Percentiles rank a stretch among this genome's conserved stretches.
These are phyloP conservation scores for Eupeodes luniger DNA, from an alignment of 2,888 invertebrate genomes.

Conservation along the genomic window DNA sequence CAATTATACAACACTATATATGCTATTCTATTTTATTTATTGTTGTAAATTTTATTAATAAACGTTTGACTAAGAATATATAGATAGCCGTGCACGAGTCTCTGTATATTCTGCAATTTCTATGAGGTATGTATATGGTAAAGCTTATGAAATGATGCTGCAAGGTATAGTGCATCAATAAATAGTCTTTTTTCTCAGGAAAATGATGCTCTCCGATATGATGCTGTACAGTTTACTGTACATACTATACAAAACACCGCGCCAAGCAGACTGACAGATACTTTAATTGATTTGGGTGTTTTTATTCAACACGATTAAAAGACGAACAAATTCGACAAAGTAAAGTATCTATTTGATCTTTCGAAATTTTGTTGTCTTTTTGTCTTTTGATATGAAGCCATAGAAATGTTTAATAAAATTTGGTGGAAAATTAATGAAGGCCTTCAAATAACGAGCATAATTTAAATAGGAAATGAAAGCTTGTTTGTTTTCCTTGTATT, in stretches of 20 bases:
- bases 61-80: constrained; percentile 28
- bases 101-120: not conserved
- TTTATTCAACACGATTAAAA: not conserved
- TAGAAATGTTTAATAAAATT: constrained; percentile 33
- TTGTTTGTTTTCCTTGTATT: not conserved
- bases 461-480: not conserved
- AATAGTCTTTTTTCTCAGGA: constrained; percentile 5
- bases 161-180: constrained; percentile 34
- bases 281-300: constrained; percentile 23
- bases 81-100: not conserved
- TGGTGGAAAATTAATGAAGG: constrained; percentile 38
- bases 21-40: not conserved
- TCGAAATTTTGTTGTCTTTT: not conserved
- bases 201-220: constrained; percentile 30
- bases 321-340: not conserved
- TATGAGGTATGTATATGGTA: not conserved
- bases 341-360: not conserved
- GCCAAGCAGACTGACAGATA: constrained; percentile 57
- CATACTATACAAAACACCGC: not conserved
- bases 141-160: constrained; percentile 49
- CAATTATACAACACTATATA: constrained; percentile 19
- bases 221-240: not conserved
- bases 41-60: constrained; percentile 63
- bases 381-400: constrained; percentile 32
- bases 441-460: not conserved